Conservation (phyloP, 2,888 invertebrate species). For the Pterostichus madidus region DNA sequence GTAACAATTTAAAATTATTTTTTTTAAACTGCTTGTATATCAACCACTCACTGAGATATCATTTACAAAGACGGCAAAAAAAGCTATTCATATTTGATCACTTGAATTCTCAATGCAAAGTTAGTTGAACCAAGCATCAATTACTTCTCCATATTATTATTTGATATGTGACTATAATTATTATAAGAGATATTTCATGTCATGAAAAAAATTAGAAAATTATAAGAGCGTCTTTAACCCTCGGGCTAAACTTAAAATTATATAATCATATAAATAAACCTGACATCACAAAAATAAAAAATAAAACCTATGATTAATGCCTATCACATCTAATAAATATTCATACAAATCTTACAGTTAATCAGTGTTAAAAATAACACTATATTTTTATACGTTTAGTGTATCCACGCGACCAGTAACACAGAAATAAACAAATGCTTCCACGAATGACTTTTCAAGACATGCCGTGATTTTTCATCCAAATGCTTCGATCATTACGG, state of each 20-base stretch:
- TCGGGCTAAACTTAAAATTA: conserved; percentile 8
- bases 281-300: conserved; percentile 26
- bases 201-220: neutral
- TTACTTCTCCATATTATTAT: neutral
- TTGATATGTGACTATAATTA: too few species aligned
- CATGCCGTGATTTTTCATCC: conserved; percentile 26
- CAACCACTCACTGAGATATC: too few species aligned
- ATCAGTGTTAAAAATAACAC: conserved; percentile 14
- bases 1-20: too few species aligned
- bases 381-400: neutral
- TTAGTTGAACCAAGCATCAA: neutral
- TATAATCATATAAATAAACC: conserved; percentile 41
- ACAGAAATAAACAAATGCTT: conserved; percentile 34
- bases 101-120: neutral
- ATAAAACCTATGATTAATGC: conserved; percentile 13
- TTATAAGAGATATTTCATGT: too few species aligned
- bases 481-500: conserved; percentile 37
- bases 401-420: conserved; percentile 30
- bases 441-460: conserved; percentile 5
- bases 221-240: neutral
- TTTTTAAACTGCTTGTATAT: too few species aligned
- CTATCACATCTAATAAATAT: conserved; percentile 40
- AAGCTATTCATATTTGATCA: too few species aligned
- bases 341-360: conserved; percentile 48
- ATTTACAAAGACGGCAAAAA: too few species aligned